These are phyloP conservation scores for Acronicta alni DNA, from an alignment of 2,888 invertebrate species.

Conservation along the genomic window DNA sequence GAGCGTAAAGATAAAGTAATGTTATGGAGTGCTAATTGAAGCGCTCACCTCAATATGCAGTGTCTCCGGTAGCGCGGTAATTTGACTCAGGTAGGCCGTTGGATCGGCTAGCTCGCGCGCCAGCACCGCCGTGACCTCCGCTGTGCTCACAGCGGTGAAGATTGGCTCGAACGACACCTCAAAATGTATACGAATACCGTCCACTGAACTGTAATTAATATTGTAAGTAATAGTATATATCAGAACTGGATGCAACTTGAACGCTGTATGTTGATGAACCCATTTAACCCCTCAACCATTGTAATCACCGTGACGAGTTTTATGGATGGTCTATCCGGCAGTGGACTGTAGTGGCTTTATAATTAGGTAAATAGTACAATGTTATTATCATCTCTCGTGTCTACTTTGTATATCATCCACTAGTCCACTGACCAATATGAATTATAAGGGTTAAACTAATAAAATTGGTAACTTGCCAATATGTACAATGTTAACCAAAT, in stretches of 20 bases:
- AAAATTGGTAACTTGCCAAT: too few relatives aligned
- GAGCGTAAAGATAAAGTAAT: slow-evolving; percentile 28
- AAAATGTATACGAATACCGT: slow-evolving; percentile 95
- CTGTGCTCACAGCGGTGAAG: slow-evolving; percentile 90
- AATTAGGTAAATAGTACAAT: too few relatives aligned
- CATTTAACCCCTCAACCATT: too few relatives aligned
- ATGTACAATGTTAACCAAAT: too few relatives aligned
- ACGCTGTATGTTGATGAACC: not conserved
- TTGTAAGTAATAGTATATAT: too few relatives aligned
- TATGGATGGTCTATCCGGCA: not conserved
- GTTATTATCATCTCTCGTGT: too few relatives aligned
- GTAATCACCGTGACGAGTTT: not conserved
- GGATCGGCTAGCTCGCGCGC: slow-evolving; percentile 90
- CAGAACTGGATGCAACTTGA: not conserved
- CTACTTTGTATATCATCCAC: too few relatives aligned
- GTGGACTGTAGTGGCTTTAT: not conserved
- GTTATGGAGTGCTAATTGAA: slow-evolving; percentile 36
- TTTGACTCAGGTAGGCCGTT: slow-evolving; percentile 74
- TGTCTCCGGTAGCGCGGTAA: slow-evolving; percentile 76
- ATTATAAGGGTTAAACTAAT: too few relatives aligned
- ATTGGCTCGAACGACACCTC: slow-evolving; percentile 95
- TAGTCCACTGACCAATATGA: too few relatives aligned
- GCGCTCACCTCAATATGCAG: slow-evolving; percentile 79
- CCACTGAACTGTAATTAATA: slow-evolving; percentile 69
- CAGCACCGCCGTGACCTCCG: slow-evolving; percentile 91